Conservation (phyloP, 2,113 vertebrate genomes). For the Raja brachyura region DNA sequence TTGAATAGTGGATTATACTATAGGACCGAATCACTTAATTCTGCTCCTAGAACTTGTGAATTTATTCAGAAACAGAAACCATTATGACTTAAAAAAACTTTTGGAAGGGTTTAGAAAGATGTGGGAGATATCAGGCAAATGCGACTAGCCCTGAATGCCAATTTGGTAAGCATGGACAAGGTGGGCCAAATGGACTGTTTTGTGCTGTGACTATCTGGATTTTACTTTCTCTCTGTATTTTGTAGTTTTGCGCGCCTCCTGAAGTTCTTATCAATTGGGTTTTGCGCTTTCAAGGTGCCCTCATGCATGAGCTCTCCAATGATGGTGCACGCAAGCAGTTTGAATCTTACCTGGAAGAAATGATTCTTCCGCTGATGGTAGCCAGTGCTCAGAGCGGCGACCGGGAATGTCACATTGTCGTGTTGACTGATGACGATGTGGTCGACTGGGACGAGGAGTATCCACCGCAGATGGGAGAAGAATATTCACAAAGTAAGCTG, state of each 20-base stretch:
- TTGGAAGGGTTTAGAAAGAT: no score
- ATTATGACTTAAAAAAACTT: no score
- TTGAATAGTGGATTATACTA: no score
- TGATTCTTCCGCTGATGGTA: constrained; percentile 96
- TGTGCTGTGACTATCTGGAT: background rate
- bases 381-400: constrained; percentile 94
- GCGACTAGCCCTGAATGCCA: no score
- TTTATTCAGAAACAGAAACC: no score
- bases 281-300: constrained; percentile 70
- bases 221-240: background rate
- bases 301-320: constrained; percentile 97
- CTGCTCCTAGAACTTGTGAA: no score
- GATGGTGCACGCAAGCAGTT: constrained; percentile 93
- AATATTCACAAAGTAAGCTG: constrained; percentile 93
- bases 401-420: constrained; percentile 94
- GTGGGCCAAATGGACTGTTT: no score
- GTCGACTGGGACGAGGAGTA: constrained; percentile 99
- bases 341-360: constrained; percentile 96
- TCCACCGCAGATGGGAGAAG: constrained; percentile 97
- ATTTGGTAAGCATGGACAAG: no score
- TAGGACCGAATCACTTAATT: no score
- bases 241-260: background rate
- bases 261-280: background rate
- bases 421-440: constrained; percentile 94
- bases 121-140: no score